Evolutionary conservation across 2,797 vertebrate species (phyloP).

Genomic region (Chaunax sp.): DNA sequence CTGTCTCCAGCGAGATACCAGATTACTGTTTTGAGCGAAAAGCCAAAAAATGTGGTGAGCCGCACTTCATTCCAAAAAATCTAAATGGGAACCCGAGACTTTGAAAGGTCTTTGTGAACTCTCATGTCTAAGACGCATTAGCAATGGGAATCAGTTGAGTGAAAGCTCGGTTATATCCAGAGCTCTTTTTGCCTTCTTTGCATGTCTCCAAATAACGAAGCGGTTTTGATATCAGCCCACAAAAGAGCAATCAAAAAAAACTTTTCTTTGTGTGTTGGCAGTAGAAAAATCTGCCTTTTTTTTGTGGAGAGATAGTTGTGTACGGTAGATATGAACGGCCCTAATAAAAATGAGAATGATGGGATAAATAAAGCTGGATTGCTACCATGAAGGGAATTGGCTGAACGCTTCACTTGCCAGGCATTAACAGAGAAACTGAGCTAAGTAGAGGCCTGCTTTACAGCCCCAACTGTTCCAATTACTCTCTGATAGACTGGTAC

Average conservation of each 20-base stretch:
- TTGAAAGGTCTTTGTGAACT: conserved; percentile 16
- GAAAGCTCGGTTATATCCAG: conserved; percentile 1
- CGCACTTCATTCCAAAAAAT: conserved; percentile 5
- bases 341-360: conserved; percentile 71
- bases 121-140: conserved; percentile 24
- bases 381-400: conserved; percentile 68
- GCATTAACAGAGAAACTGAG: conserved; percentile 61
- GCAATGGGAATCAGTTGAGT: conserved; percentile 11
- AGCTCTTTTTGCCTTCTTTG: conserved; percentile 1
- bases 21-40: conserved; percentile 20
- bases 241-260: conserved; percentile 32
- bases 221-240: conserved; percentile 34
- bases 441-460: conserved; percentile 59
- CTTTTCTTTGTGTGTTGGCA: conserved; percentile 12
- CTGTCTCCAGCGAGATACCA: conserved; percentile 24
- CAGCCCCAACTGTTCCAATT: conserved; percentile 58
- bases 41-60: neutral
- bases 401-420: conserved; percentile 48
- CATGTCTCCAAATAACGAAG: conserved; percentile 17
- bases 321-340: conserved; percentile 57
- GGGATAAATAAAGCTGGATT: conserved; percentile 73
- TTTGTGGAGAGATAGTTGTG: conserved; percentile 38
- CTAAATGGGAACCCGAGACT: conserved; percentile 30
- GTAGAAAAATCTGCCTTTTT: conserved; percentile 20
- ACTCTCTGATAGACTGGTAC: conserved; percentile 58